These are phyloP conservation scores for Laticauda colubrina DNA, from an alignment of 2,113 vertebrate genomes.

Conservation along the genomic window DNA sequence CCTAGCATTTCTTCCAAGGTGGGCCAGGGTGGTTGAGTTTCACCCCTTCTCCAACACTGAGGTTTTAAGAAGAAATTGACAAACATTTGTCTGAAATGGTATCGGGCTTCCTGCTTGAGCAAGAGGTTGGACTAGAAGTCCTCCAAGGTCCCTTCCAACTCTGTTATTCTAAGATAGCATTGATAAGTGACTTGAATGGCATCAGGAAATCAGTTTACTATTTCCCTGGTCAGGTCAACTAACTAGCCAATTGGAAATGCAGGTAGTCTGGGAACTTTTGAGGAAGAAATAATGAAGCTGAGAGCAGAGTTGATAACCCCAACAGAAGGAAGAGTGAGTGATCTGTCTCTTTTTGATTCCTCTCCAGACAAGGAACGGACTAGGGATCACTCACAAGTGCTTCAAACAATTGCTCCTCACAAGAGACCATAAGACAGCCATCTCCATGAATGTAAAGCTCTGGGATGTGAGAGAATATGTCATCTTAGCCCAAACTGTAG, in stretches of 20 bases:
- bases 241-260: background rate
- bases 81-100: background rate
- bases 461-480: background rate
- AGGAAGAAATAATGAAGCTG: background rate
- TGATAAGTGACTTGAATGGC: background rate
- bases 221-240: background rate
- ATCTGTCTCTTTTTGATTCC: background rate
- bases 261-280: background rate
- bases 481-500: background rate
- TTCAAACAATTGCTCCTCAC: background rate
- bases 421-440: background rate
- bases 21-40: too few relatives aligned
- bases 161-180: background rate
- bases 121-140: background rate
- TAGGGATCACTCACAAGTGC: background rate
- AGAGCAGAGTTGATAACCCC: background rate
- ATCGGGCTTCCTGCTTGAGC: background rate
- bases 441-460: background rate
- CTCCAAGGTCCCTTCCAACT: background rate
- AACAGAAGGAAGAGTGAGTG: background rate
- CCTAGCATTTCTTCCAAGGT: too few relatives aligned
- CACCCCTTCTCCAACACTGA: background rate
- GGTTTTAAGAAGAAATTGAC: background rate
- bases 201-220: background rate
- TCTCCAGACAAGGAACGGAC: background rate